phyloP scores from a whole-genome alignment of 2,888 invertebrate species.

The Diaphora mendica region DNA sequence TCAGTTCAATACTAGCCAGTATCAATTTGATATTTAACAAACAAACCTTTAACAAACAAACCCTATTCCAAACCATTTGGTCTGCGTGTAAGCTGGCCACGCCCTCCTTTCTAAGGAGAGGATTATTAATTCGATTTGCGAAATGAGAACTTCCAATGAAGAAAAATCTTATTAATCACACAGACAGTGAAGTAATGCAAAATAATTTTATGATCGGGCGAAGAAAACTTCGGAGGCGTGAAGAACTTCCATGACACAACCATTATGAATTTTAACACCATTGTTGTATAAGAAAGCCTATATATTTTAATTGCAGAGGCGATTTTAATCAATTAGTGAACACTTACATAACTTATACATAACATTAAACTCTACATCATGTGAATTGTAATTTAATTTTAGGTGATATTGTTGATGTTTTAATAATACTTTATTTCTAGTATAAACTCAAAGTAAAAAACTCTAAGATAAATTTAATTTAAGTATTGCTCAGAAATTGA shows the following conservation, averaged over 20 bases:
- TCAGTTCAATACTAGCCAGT: too few relatives aligned
- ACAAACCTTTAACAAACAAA: not conserved
- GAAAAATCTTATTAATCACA: not conserved
- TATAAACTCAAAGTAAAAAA: too few relatives aligned
- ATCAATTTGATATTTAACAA: too few relatives aligned
- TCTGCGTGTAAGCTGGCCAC: too few relatives aligned
- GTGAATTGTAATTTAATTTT: slow-evolving; percentile 26
- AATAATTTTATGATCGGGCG: slow-evolving; percentile 3
- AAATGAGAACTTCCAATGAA: not conserved
- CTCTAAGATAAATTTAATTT: too few relatives aligned
- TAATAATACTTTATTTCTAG: not conserved
- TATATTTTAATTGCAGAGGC: slow-evolving; percentile 37
- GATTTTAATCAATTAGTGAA: slow-evolving; percentile 38
- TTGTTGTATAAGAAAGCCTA: slow-evolving; percentile 45
- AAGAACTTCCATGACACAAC: slow-evolving; percentile 19
- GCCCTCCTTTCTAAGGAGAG: too few relatives aligned
- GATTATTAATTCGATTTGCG: not conserved
- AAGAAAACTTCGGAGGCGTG: slow-evolving; percentile 15
- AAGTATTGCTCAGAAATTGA: not conserved
- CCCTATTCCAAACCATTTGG: too few relatives aligned
- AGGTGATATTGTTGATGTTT: slow-evolving; percentile 1
- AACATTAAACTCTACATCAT: slow-evolving; percentile 22
- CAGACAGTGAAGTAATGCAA: slow-evolving; percentile 4
- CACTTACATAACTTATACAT: slow-evolving; percentile 34
- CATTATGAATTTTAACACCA: slow-evolving; percentile 32